Conservation (phyloP, 2,797 vertebrate genomes). For the Dallia pectoralis region DNA sequence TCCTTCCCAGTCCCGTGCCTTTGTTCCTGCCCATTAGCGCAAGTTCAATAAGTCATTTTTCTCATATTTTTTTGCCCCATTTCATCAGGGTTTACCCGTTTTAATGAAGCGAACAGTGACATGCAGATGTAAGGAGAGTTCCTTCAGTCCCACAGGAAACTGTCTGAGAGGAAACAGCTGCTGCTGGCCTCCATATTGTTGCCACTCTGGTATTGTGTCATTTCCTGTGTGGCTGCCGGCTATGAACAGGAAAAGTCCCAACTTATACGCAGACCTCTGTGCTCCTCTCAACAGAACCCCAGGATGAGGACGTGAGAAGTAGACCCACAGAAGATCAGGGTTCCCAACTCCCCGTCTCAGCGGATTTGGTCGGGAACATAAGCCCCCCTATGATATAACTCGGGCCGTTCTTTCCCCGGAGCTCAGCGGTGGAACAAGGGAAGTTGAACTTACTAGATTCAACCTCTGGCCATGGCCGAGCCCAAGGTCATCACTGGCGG, state of each 20-base stretch:
- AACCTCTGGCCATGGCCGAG: slow-evolving; percentile 65
- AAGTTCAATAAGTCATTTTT: slow-evolving; percentile 53
- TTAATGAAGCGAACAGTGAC: slow-evolving; percentile 53
- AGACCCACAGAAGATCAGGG: slow-evolving; percentile 31
- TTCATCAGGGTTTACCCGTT: slow-evolving; percentile 61
- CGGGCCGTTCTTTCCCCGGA: slow-evolving; percentile 34
- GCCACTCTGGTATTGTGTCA: slow-evolving; percentile 70
- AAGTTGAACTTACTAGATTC: slow-evolving; percentile 33
- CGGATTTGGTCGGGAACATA: slow-evolving; percentile 34
- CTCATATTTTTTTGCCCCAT: slow-evolving; percentile 43
- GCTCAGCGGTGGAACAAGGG: background rate
- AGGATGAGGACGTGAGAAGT: slow-evolving; percentile 61
- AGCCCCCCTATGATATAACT: slow-evolving; percentile 15
- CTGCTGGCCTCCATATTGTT: slow-evolving; percentile 67
- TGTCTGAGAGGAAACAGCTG: slow-evolving; percentile 76
- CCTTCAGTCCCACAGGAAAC: slow-evolving; percentile 74
- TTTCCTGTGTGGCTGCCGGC: slow-evolving; percentile 72
- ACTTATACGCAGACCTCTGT: slow-evolving; percentile 45
- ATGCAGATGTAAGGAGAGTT: slow-evolving; percentile 67
- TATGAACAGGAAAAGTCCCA: slow-evolving; percentile 48
- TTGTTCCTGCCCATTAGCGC: slow-evolving; percentile 58
- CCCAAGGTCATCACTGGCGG: slow-evolving; percentile 47
- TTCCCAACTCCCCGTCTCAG: slow-evolving; percentile 9
- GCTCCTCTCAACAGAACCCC: slow-evolving; percentile 65
- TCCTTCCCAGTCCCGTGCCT: slow-evolving; percentile 41